Base-by-base conservation (phyloP, 37 sponge, comb jelly and placozoan species). In the Tethya wilhelma region DNA sequence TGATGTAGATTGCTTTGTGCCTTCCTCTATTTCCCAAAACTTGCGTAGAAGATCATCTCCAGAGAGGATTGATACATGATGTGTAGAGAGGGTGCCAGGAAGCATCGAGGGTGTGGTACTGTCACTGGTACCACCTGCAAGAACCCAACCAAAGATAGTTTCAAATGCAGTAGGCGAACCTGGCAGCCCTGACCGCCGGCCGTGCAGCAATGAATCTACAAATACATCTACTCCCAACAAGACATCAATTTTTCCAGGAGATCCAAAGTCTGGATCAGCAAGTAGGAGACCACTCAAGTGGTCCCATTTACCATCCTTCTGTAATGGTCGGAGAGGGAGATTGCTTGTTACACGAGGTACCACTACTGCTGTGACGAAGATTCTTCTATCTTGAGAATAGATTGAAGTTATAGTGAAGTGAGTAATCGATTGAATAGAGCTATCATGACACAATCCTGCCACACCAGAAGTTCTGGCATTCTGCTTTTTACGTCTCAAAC, bases 91-190 rank as follows among this genome's bases (percentile, higher is more conserved):
- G 1, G 25, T 31, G 9, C 26, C 11, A 73, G n/a, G 73, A 28
- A 64, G 63, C 46, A 43, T 9, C 14, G 7, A 25, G 14, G 40
- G 39, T 33, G 69, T 34, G 1, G 77, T 38, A 17, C 25, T 1
- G 64, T 9, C 25, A 12, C 32, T 26, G 28, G 64, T 62, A 38
- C 28, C 11, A 26, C 77, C 63, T 25, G 56, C n/a, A 43, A 78
- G 79, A 14, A 78, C 79, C 79, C 79, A 78, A 32, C 79, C 79
- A 66, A 78, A 65, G 23, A 45, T n/a, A 20, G 77, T 75, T 39
- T 79, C 69, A 67, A 79, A 34, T 29, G 79, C 67, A 29, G n/a
- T 17, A 23, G 79, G 67, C 38, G 79, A 65, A n/a, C 31, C 53
- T 17, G 49, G 53, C 29, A 38, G 56, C 9, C 69, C 79, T 26